phyloP scores from a whole-genome alignment of 2,888 invertebrate genomes.

The Drosophila neonasuta region DNA sequence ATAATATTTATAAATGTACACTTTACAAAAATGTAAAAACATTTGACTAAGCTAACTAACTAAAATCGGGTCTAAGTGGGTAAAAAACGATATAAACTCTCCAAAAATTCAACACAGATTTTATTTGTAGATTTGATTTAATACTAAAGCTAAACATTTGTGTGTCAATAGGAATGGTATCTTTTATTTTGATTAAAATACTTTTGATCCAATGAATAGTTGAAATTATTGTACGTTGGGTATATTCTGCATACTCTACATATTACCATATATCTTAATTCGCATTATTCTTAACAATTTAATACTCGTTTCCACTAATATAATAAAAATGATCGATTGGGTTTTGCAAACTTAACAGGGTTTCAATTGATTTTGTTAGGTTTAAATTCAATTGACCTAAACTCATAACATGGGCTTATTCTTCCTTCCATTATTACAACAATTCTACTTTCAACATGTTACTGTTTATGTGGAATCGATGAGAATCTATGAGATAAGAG shows the following conservation, averaged over 20 bases:
- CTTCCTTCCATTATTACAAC: neutral
- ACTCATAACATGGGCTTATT: neutral
- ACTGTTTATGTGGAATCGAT: neutral
- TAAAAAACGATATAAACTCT: constrained; percentile 37
- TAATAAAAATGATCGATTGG: constrained; percentile 15
- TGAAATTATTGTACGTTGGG: constrained; percentile 68
- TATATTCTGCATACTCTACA: constrained; percentile 13
- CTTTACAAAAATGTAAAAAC: constrained; percentile 36
- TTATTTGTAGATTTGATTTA: constrained; percentile 37
- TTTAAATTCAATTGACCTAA: constrained; percentile 36
- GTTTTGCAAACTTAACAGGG: constrained; percentile 68
- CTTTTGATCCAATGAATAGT: constrained; percentile 61
- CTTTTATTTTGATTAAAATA: constrained; percentile 62
- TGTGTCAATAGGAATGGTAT: constrained; percentile 32
- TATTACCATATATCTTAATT: constrained; percentile 25
- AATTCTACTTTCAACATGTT: neutral
- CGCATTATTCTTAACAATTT: constrained; percentile 52
- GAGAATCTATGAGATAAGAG: neutral
- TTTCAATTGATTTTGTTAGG: constrained; percentile 29
- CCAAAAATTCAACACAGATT: constrained; percentile 26
- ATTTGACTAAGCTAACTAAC: constrained; percentile 51
- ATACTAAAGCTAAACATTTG: constrained; percentile 40
- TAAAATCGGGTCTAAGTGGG: constrained; percentile 32
- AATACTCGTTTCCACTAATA: constrained; percentile 39
- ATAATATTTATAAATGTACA: constrained; percentile 19